Evolutionary conservation across 2,113 vertebrate species (phyloP).

Genomic region (Centrocercus urophasianus): DNA sequence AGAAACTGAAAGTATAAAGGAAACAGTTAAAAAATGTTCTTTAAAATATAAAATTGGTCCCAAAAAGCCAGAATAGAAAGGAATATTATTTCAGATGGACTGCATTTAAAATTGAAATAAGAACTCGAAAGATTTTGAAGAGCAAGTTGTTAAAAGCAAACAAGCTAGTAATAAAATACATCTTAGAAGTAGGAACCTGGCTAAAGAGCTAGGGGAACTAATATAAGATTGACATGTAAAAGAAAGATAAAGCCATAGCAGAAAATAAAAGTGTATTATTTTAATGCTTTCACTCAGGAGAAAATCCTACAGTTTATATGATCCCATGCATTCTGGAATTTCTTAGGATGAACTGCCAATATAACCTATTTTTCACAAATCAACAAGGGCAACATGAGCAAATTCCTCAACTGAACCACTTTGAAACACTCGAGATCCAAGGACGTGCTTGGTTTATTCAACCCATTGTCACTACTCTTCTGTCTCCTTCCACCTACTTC

Average conservation of each 20-base stretch:
- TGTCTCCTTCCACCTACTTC: background rate
- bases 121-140: background rate
- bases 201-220: background rate
- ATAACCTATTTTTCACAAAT: background rate
- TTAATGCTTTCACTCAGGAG: background rate
- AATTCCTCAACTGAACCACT: background rate
- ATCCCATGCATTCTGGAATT: accelerated
- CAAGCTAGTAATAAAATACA: background rate
- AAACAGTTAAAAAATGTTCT: background rate
- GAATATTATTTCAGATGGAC: background rate
- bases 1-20: background rate
- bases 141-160: background rate
- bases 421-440: background rate
- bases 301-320: background rate
- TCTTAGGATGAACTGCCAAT: background rate
- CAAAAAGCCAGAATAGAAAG: background rate
- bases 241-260: background rate
- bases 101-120: background rate
- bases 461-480: background rate
- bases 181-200: background rate
- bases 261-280: background rate
- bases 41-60: accelerated
- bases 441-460: background rate
- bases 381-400: background rate
- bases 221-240: background rate